Evolutionary conservation across 2,888 invertebrate genomes (phyloP), one percentile per base, ranked within the genome.

Genomic region (Patella pellucida): DNA sequence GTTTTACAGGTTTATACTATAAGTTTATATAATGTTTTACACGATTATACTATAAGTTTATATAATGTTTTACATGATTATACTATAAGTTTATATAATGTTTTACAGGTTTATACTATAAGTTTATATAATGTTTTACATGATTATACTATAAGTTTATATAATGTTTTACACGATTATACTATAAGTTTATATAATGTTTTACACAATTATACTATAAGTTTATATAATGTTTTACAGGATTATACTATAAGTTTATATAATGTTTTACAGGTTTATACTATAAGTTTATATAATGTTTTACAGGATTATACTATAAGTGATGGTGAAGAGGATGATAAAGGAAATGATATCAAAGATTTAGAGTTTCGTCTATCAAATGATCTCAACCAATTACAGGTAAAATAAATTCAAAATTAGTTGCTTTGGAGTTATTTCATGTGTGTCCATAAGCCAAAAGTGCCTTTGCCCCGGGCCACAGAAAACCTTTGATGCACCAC

Each of bases 331-430:
- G 81, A 79, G 11, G 94, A 95, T 87, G 93, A 93, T 2, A 94
- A 94, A 88, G 94, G 94, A 83, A 89, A 94, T 56, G 94, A 94
- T 15, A 95, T 96, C 84, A 93, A 95, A 73, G 96, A 97, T 87
- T 93, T 97, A 7, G 97, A 97, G 91, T 97, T 97, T 89, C 92
- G 96, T 31, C 93, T 97, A 91, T 94, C 94, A 56, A 94, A 96
- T 88, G 95, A 96, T 90, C 93, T 90, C 52, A 84, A 85, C 71
- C 81, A 87, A 74, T 78, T 90, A 68, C 94, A 94, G 88, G 94
- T 94, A 87, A 9, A 9, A 41, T 41, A 41, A 41, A 41, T 41
- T 41, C 41, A 41, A 41, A 41, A 41, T 41, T 41, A 41, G 41
- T 41, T 41, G 41, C 41, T 41, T 9, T 41, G 0, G 9, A 9